Conservation (phyloP, 1,140 invertebrate genomes). For the Trialeurodes vaporariorum region DNA sequence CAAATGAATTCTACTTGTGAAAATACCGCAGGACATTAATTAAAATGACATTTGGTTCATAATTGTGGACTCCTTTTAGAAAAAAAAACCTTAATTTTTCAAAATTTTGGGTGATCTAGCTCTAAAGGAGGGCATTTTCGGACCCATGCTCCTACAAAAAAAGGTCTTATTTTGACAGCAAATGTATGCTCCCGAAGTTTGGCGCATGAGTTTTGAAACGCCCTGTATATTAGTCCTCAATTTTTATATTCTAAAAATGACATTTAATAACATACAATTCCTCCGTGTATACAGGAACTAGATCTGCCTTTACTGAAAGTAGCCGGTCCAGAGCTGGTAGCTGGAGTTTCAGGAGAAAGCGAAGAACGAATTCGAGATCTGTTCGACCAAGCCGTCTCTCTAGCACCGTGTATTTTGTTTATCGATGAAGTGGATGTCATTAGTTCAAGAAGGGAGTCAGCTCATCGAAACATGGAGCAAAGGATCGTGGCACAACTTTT, state of each 20-base stretch:
- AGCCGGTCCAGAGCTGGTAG: slow-evolving; percentile 80
- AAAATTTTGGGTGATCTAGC: too few species aligned
- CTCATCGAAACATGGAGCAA: slow-evolving; percentile 88
- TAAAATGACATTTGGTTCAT: too few species aligned
- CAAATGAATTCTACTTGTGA: too few species aligned
- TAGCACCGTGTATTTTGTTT: slow-evolving; percentile 77
- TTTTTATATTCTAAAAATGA: too few species aligned
- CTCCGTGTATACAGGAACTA: slow-evolving; percentile 48
- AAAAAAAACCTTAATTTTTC: too few species aligned
- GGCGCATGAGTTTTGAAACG: not conserved
- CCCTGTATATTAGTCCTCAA: too few species aligned
- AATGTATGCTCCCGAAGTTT: not conserved
- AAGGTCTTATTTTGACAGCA: not conserved
- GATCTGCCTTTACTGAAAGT: slow-evolving; percentile 70
- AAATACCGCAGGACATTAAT: too few species aligned
- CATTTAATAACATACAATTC: too few species aligned
- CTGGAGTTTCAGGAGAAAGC: slow-evolving; percentile 91
- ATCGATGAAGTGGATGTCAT: slow-evolving; percentile 91
- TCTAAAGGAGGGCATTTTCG: too few species aligned
- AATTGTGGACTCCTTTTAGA: too few species aligned
- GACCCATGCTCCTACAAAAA: too few species aligned
- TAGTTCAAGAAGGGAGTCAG: slow-evolving; percentile 70
- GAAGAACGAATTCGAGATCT: slow-evolving; percentile 83
- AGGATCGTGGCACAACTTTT: slow-evolving; percentile 88
- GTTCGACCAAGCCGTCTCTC: slow-evolving; percentile 66